These are phyloP conservation scores for Junco hyemalis DNA, from an alignment of 2,113 vertebrate species.

Conservation along the genomic window DNA sequence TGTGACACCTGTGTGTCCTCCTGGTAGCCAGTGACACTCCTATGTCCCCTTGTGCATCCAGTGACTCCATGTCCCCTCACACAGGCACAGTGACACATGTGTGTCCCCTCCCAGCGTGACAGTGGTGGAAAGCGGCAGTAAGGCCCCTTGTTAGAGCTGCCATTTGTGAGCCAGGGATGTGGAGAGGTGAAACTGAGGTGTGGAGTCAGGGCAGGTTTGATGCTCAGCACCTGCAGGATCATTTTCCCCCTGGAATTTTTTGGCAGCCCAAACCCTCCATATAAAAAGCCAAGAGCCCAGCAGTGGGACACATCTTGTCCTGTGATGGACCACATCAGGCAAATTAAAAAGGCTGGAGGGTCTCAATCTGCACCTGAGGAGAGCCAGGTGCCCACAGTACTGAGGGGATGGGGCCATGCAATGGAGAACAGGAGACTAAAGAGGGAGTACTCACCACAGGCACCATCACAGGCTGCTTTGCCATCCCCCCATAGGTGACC, in stretches of 20 bases:
- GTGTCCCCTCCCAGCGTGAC: not conserved
- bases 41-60: not conserved
- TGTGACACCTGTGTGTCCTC: not conserved
- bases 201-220: not conserved
- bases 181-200: fast-evolving
- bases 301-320: fast-evolving
- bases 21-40: not conserved
- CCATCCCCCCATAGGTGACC: constrained; percentile 98
- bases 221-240: fast-evolving
- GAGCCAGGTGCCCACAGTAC: fast-evolving
- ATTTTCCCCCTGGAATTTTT: not conserved
- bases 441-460: constrained; percentile 84
- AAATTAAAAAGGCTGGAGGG: not conserved
- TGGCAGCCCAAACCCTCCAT: not conserved
- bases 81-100: fast-evolving
- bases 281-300: not conserved
- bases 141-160: not conserved
- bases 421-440: not conserved
- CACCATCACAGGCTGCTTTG: constrained; percentile 89
- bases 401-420: fast-evolving
- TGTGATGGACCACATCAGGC: fast-evolving
- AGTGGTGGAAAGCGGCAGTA: fast-evolving
- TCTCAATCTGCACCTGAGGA: not conserved
- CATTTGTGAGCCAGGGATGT: not conserved
- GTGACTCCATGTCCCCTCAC: not conserved